phyloP scores from a whole-genome alignment of 2,113 vertebrate genomes.

The Paratilapia polleni region DNA sequence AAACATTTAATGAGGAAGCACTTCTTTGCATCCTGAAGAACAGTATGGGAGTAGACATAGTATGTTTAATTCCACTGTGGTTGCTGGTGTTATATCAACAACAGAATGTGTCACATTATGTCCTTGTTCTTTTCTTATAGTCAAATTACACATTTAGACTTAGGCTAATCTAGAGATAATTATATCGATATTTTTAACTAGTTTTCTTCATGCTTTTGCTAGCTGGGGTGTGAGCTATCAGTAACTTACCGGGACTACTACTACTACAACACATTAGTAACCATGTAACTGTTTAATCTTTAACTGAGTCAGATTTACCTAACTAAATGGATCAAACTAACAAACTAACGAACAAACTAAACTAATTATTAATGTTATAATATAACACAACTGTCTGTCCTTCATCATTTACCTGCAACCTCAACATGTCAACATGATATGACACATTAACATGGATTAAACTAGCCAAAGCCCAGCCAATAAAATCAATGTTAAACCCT shows the following conservation, averaged over 20 bases:
- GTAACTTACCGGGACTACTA: background rate
- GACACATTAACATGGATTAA: background rate
- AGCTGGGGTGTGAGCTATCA: background rate
- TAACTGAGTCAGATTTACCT: background rate
- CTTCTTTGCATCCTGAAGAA: background rate
- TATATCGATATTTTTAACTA: background rate
- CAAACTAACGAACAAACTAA: background rate
- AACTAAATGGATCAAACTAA: background rate
- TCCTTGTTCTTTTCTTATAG: background rate
- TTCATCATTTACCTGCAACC: background rate
- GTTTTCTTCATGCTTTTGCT: background rate
- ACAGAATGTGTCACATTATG: background rate
- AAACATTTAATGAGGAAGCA: background rate
- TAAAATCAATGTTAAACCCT: background rate
- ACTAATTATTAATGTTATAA: background rate
- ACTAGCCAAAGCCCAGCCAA: background rate
- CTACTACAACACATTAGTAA: too few relatives aligned
- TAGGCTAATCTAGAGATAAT: background rate
- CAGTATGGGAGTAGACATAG: background rate
- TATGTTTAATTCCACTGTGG: background rate
- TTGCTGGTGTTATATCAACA: background rate
- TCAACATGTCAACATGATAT: background rate
- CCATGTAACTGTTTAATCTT: background rate
- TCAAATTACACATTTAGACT: background rate
- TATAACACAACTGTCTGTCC: background rate